Evolutionary conservation across 2,888 invertebrate species (phyloP), one percentile per base, ranked within the genome.

Genomic region (Chaitophorus viminalis): DNA sequence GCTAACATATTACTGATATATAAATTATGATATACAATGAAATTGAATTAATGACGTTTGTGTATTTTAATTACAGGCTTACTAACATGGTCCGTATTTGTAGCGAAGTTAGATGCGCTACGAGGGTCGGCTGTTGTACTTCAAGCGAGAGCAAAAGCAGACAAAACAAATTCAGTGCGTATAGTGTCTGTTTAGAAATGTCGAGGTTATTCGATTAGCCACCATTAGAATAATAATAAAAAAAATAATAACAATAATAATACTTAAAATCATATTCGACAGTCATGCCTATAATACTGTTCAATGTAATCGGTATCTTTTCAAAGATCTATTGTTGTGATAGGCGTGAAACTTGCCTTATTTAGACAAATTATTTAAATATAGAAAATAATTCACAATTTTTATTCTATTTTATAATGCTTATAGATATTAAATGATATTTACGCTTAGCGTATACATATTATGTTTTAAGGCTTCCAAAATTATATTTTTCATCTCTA

Each of bases 121-220:
- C 90, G 90, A 88, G 90, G 90, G 70, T 90, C 90, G 25, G 90
- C 90, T 84, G 89, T 90, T 88, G 90, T 90, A 88, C 89, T 90
- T 75, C 89, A 90, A 89, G 90, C 89, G 74, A 90, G 90, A 89
- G 89, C 89, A 39, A 90, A 90, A 89, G 89, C 90, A 36, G 89
- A 89, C 14, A 90, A 90, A 85, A 89, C 81, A 81, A 81, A 18
- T 81, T 81, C 74, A 65, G 87, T 87, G 81, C 31, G 87, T 87
- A 36, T 31, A 54, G 36, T 72, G 54, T 54, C 46, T 17, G 3
- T 85, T 68, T 33, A 46, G 17, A 85, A 85, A 85, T 85, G 46
- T 85, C 84, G 68, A 85, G 84, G 84, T 85, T 85, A n/a, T 68
- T 39, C n/a, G 11, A 33, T 68, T 76, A 33, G 25, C 14, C 65